Evolutionary conservation across 2,888 invertebrate genomes (phyloP).

Genomic region (Merodon equestris): DNA sequence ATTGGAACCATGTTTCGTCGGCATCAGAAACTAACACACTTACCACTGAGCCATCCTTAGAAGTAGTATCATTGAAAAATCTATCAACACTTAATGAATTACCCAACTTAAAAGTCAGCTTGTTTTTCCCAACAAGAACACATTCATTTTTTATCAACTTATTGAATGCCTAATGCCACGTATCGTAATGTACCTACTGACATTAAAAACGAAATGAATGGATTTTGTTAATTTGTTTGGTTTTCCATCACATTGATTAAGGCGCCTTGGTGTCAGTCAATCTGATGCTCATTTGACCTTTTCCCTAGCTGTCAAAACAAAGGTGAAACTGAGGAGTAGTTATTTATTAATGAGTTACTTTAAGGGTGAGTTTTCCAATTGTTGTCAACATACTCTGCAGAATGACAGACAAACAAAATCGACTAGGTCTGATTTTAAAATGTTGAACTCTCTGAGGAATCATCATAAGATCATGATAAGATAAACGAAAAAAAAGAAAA

Average conservation of each 20-base stretch:
- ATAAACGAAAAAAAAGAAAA: too few species aligned
- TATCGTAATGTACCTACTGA: conserved; percentile 3
- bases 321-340: conserved; percentile 21
- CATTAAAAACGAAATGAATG: conserved; percentile 21
- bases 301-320: conserved; percentile 49
- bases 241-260: conserved; percentile 54
- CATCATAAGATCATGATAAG: neutral
- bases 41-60: too few species aligned
- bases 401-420: neutral
- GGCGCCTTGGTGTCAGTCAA: conserved; percentile 58
- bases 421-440: neutral
- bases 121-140: conserved; percentile 24
- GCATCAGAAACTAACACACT: too few species aligned
- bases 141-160: conserved; percentile 45
- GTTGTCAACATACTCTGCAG: conserved; percentile 37
- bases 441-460: conserved; percentile 29
- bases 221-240: conserved; percentile 46
- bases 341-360: conserved; percentile 47
- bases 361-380: conserved; percentile 32
- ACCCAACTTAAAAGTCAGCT: too few species aligned
- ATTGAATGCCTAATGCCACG: conserved; percentile 17
- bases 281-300: conserved; percentile 47
- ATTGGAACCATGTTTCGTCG: too few species aligned
- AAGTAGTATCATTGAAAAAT: too few species aligned
- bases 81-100: too few species aligned